These are phyloP conservation scores for Gibbula magus DNA, from an alignment of 2,888 invertebrate genomes.

Conservation along the genomic window DNA sequence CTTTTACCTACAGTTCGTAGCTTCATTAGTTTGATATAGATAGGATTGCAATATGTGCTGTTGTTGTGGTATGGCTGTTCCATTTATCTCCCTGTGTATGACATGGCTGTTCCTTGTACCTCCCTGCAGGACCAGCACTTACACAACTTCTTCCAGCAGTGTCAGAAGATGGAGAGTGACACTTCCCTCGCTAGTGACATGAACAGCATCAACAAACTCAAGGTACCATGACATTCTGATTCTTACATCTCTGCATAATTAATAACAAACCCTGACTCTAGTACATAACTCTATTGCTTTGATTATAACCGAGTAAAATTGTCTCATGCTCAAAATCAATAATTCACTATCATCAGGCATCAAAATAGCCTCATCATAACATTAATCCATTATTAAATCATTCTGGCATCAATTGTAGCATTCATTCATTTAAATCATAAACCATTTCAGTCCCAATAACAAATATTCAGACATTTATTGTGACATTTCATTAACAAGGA, in stretches of 20 bases:
- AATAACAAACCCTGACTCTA: too few relatives aligned
- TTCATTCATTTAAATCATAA: neutral
- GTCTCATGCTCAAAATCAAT: too few relatives aligned
- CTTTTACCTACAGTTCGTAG: too few relatives aligned
- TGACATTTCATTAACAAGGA: neutral
- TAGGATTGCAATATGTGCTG: too few relatives aligned
- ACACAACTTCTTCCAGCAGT: conserved; percentile 90
- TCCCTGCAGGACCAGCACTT: conserved; percentile 84
- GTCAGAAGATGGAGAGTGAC: conserved; percentile 85
- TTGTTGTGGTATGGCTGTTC: neutral
- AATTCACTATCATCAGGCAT: too few relatives aligned
- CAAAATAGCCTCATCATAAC: too few relatives aligned
- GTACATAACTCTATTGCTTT: too few relatives aligned
- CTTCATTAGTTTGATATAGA: too few relatives aligned
- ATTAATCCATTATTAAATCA: neutral
- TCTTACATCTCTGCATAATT: too few relatives aligned
- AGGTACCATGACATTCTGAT: conserved; percentile 57
- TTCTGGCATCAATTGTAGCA: neutral
- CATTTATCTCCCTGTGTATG: neutral
- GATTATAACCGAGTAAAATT: too few relatives aligned
- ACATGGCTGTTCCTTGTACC: neutral
- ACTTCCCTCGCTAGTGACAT: conserved; percentile 59
- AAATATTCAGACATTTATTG: neutral
- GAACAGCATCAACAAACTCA: conserved; percentile 71
- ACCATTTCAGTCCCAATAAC: neutral